Evolutionary conservation across 1,140 invertebrate species (phyloP).

Genomic region (Acromyrmex charruanus): DNA sequence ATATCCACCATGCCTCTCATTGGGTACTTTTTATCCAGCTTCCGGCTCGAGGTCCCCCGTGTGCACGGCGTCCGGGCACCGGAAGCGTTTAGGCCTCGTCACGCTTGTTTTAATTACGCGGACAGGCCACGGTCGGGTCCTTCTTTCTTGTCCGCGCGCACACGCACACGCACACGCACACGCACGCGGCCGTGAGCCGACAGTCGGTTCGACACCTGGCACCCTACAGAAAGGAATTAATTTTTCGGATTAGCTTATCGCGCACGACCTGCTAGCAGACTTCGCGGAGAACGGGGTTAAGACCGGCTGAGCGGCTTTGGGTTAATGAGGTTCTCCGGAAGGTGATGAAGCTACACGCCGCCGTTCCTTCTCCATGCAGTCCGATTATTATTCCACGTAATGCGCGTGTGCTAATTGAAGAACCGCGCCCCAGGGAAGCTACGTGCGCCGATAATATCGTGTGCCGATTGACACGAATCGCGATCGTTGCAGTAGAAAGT

Average conservation of each 20-base stretch:
- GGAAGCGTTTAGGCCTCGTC: constrained; percentile 84
- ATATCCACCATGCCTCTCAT: constrained; percentile 47
- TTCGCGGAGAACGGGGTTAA: constrained; percentile 79
- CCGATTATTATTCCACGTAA: constrained; percentile 58
- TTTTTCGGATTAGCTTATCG: constrained; percentile 86
- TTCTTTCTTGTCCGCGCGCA: constrained; percentile 23
- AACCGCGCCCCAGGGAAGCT: constrained; percentile 34
- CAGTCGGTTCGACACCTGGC: constrained; percentile 82
- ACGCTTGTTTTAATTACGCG: constrained; percentile 84
- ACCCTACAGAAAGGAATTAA: constrained; percentile 81
- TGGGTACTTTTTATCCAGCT: constrained; percentile 77
- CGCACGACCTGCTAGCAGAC: constrained; percentile 78
- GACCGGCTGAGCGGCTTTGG: constrained; percentile 81
- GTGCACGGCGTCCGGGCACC: constrained; percentile 65
- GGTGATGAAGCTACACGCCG: constrained; percentile 62
- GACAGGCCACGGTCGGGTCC: constrained; percentile 61
- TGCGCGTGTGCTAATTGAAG: constrained; percentile 50
- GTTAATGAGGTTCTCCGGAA: constrained; percentile 81
- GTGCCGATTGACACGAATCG: constrained; percentile 56
- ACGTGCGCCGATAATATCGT: constrained; percentile 63
- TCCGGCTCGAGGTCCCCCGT: constrained; percentile 78
- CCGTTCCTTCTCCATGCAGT: constrained; percentile 29
- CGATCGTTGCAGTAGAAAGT: constrained; percentile 52
- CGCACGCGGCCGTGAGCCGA: constrained; percentile 46
- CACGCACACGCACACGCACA: constrained; percentile 14